Evolutionary conservation across 2,888 invertebrate species (phyloP), one percentile per base, ranked within the genome.

Genomic region (Heliconius erato): DNA sequence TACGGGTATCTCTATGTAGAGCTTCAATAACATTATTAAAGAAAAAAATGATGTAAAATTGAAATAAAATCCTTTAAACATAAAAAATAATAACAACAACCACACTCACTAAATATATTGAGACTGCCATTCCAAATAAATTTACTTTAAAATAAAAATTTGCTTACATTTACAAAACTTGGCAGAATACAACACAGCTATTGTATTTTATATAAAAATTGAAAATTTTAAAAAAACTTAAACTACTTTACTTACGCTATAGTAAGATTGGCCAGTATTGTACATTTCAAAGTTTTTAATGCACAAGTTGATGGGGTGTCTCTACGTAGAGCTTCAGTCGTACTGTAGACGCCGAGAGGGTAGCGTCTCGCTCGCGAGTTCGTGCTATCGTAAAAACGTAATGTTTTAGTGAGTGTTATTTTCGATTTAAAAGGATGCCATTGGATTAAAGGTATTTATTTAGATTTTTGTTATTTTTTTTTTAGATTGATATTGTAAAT

Each of bases 271-370:
- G 84, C 89, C 90, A 88, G 88, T 87, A 86, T 80, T 82, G 84
- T 72, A 44, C 72, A 44, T 72, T 72, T 49, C 12, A 88, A 88
- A 86, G 79, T 85, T 84, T 87, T 88, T 90, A 91, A 90, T 90
- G 88, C 86, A 89, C 84, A 90, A 91, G 91, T 91, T 92, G 89
- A 80, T 81, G 80, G 87, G n/a, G 76, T 40, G 54, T 82, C 82
- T 86, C 26, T 63, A n/a, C 32, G 63, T 63, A 63, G 76, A 76
- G 82, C 78, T 83, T 85, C 89, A 91, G 91, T 91, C 87, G 87
- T 28, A 81, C 79, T 82, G 82, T 78, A 84, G 82, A 80, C 83
- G 83, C 86, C 81, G 87, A 74, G 83, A 83, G 88, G 82, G 84
- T 79, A 72, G 28, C 81, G 82, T 85, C 88, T 90, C 85, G 82